Base-by-base conservation (phyloP, 1,140 invertebrate species). In the Nymphalis io region DNA sequence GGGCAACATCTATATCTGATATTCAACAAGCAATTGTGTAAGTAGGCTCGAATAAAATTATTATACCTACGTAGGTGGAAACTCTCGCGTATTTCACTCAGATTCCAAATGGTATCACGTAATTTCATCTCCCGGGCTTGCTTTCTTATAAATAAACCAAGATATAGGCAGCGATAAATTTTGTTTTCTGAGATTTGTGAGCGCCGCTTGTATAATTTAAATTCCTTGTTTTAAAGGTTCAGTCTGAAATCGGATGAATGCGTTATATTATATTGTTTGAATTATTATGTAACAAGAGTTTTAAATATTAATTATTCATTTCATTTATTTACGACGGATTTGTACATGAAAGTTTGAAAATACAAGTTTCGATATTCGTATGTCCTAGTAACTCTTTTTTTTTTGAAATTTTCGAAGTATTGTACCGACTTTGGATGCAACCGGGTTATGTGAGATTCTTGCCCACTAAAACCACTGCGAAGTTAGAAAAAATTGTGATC, bases 111-210 rank as follows among this genome's bases (percentile, higher is more conserved):
- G 84, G 86, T 88, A 89, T 90, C 87, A 90, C 87, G 87, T 90
- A 90, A 89, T 90, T 90, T 88, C 86, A 89, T 90, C 85, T 89
- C 85, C 75, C 63, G 68, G 18, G 48, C 77, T 75, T 80, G 85
- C 84, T 86, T 88, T 90, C 88, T 90, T 90, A 90, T 90, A 90
- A 90, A 90, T 90, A 90, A 90, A 88, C 80, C 83, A 88, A 80
- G 74, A 78, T 88, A 89, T 90, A 89, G 86, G 83, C 80, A 78
- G 80, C 85, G 72, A 90, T 90, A 89, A 89, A 90, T 90, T 88
- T 79, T 80, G 78, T 73, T 78, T 79, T 72, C 77, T 72, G 80
- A 80, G 82, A 87, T 88, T 84, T 78, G 77, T 85, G 84, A 85
- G 82, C 76, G 71, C 72, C 68, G 62, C 69, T 78, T 80, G 76